Evolutionary conservation across 1,140 invertebrate genomes (phyloP).

Genomic region (Zaprionus africanus): DNA sequence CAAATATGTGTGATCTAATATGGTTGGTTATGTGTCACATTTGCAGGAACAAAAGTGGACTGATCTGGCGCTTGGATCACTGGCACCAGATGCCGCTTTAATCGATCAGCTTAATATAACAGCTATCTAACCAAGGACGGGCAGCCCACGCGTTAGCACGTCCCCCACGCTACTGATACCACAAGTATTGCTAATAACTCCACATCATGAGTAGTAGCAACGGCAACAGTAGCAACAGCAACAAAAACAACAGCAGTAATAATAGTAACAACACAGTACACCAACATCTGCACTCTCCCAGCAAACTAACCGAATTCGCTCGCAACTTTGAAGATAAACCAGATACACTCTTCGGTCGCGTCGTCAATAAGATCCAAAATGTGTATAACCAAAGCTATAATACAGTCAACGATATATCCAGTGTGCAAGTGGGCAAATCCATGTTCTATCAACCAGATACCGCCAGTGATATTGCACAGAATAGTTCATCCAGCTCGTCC

Average conservation of each 20-base stretch:
- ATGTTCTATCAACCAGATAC: conserved; percentile 60
- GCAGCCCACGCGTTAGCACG: conserved; percentile 41
- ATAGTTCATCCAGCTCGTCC: conserved; percentile 24
- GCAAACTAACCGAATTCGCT: conserved; percentile 91
- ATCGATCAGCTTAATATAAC: conserved; percentile 81
- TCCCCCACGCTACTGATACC: conserved; percentile 56
- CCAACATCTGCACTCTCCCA: conserved; percentile 88
- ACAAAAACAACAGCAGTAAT: conserved; percentile 76
- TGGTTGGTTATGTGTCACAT: not conserved
- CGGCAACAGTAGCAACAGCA: conserved; percentile 45
- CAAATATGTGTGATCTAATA: not conserved
- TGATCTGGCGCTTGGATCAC: conserved; percentile 89
- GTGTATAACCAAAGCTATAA: conserved; percentile 84
- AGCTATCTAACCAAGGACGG: conserved; percentile 74
- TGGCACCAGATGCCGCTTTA: conserved; percentile 84
- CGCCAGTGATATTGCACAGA: conserved; percentile 11
- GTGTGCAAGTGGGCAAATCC: conserved; percentile 67
- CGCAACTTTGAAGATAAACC: conserved; percentile 84
- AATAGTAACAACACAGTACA: conserved; percentile 85
- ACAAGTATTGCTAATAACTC: conserved; percentile 40
- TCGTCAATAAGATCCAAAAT: conserved; percentile 84
- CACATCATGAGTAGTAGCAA: conserved; percentile 41
- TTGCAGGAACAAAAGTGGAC: conserved; percentile 91
- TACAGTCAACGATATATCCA: conserved; percentile 81
- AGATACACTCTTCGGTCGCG: conserved; percentile 76